These are phyloP conservation scores for Gymnoscopelus microlampas DNA, from an alignment of 2,797 vertebrate species.

Conservation along the genomic window DNA sequence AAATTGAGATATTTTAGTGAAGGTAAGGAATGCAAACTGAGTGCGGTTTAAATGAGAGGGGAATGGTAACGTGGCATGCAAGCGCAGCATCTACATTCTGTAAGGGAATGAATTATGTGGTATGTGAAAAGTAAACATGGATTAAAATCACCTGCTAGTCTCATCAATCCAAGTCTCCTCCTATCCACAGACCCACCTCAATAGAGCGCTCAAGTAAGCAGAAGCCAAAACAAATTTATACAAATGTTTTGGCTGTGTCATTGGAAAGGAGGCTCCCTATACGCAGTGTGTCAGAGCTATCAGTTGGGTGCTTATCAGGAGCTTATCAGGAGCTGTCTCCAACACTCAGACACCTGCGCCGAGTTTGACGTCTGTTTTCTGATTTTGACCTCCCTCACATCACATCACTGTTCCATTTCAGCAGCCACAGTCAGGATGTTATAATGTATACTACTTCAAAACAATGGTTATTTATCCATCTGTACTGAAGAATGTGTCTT, in stretches of 20 bases:
- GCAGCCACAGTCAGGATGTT: too few relatives aligned
- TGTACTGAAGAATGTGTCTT: too few relatives aligned
- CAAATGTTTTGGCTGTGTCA: not conserved
- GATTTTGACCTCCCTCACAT: not conserved
- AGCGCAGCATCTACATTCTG: not conserved
- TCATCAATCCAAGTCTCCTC: not conserved
- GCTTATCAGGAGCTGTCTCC: too few relatives aligned
- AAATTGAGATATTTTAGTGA: not conserved
- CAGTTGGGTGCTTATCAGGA: not conserved
- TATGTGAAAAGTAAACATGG: constrained; percentile 32
- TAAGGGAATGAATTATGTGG: constrained; percentile 3
- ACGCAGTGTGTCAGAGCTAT: not conserved
- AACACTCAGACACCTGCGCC: not conserved
- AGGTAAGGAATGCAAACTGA: constrained; percentile 20
- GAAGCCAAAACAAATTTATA: not conserved
- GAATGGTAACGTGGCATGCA: not conserved
- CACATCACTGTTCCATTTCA: not conserved
- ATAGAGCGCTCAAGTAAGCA: not conserved
- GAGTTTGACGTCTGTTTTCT: not conserved
- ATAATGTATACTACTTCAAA: too few relatives aligned
- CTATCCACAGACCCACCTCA: constrained; percentile 15
- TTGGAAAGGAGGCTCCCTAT: not conserved
- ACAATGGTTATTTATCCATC: too few relatives aligned
- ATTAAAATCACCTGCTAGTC: constrained; percentile 10
- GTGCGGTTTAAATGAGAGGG: not conserved